phyloP scores from a whole-genome alignment of 2,113 vertebrate genomes.

The Camarhynchus parvulus region DNA sequence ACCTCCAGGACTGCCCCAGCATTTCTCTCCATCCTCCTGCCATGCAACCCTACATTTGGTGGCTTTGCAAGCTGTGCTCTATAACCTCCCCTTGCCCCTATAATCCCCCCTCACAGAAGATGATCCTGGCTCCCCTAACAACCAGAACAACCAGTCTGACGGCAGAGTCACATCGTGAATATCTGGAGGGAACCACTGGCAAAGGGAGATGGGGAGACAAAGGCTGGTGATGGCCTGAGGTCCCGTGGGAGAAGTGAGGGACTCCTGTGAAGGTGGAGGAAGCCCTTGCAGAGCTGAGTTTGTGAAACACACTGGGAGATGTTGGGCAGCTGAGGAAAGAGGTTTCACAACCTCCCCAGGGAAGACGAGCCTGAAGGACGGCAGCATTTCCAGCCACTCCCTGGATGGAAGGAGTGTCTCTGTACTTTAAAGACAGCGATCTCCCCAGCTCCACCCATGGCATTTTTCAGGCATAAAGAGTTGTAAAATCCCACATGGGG shows the following conservation, averaged over 20 bases:
- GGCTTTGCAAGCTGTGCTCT: background rate
- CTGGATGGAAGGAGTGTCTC: background rate
- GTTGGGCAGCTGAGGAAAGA: background rate
- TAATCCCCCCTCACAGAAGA: fast-evolving
- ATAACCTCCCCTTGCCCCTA: background rate
- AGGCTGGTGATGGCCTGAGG: too few relatives aligned
- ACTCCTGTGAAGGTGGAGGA: background rate
- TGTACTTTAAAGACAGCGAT: background rate
- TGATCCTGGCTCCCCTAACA: background rate
- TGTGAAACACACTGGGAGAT: background rate
- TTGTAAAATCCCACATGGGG: fast-evolving
- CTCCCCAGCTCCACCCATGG: background rate
- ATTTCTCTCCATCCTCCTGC: background rate
- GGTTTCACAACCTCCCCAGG: background rate
- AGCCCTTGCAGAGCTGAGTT: background rate
- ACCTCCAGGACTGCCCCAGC: background rate
- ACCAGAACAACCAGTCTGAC: background rate
- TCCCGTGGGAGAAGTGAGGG: background rate
- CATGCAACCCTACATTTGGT: fast-evolving
- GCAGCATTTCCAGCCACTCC: background rate
- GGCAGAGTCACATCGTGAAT: background rate
- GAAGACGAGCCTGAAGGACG: background rate
- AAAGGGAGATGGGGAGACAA: background rate
- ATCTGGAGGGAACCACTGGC: background rate
- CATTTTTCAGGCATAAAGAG: background rate